phyloP scores from a whole-genome alignment of 2,113 vertebrate genomes.

The Alectura lathami region DNA sequence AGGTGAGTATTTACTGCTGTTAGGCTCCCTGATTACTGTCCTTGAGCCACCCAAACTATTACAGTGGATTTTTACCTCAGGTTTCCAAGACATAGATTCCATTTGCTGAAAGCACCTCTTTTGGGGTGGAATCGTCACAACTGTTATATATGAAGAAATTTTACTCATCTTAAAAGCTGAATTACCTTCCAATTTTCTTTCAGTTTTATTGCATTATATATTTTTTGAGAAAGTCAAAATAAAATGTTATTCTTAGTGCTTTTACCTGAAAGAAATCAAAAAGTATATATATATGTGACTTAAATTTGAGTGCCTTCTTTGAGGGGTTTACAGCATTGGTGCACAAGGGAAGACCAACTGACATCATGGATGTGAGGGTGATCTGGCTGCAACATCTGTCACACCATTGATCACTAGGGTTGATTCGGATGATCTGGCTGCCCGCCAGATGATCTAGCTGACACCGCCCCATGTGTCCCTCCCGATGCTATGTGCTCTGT shows the following conservation, averaged over 20 bases:
- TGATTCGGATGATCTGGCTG: too few relatives aligned
- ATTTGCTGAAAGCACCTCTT: not conserved
- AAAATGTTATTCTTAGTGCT: not conserved
- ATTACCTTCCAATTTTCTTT: not conserved
- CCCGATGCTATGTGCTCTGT: too few relatives aligned
- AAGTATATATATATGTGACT: not conserved
- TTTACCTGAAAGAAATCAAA: not conserved
- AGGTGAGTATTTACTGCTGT: not conserved
- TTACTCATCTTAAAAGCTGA: not conserved
- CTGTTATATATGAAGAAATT: not conserved
- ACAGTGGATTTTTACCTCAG: not conserved
- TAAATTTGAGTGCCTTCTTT: not conserved
- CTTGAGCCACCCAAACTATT: not conserved
- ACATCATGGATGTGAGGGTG: too few relatives aligned
- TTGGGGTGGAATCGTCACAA: not conserved
- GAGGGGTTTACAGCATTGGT: not conserved
- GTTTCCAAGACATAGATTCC: not conserved
- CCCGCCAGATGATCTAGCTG: too few relatives aligned
- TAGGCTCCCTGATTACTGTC: not conserved
- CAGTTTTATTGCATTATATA: not conserved
- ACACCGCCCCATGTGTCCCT: too few relatives aligned
- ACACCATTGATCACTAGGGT: too few relatives aligned
- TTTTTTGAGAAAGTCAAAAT: not conserved
- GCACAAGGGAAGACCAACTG: not conserved
- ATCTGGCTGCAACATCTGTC: too few relatives aligned